Base-by-base conservation (phyloP, 2,888 invertebrate species). In the Tromatobia lineatoria region DNA sequence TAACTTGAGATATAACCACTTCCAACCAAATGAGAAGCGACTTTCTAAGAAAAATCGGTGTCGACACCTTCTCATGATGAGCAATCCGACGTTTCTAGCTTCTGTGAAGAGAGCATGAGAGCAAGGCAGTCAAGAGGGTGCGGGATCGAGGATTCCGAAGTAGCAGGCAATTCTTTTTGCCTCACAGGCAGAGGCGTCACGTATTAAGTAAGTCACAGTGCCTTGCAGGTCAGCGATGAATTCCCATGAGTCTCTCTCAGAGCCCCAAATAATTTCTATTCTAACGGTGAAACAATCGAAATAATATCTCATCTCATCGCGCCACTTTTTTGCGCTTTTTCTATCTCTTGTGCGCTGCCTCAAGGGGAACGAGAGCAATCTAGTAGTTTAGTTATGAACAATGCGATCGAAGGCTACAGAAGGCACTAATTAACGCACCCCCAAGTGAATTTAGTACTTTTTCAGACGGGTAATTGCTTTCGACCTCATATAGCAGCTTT, bases 211-310 rank as follows among this genome's bases (percentile, higher is more conserved):
- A 83, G 76, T 76, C 50, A 50, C 80, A 76, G 61, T 23, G 52
- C 59, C 75, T 57, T 61, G 66, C 50, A 59, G 54, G 61, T 59
- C 67, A 71, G 42, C 54, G 42, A 45, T 23, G 45, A 64, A 82
- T 59, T 75, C 64, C 38, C 82, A 47, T 29, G 69, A 57, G 67
- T 54, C 75, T 59, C 59, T 75, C 70, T 20, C 25, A 70, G 45
- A 50, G 38, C 42, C 71, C 71, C 61, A 66, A 83, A 83, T 79
- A 80, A 86, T 86, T 86, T 67, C 83, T 79, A 85, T 85, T 86
- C 86, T 83, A 81, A 85, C 85, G 85, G 85, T 78, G 80, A 86
- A 85, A 86, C 86, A 85, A 85, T 86, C 85, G 77, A 85, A 85
- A 79, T 79, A 83, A 85, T 86, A 86, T 86, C 83, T 85, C 86